Evolutionary conservation across 2,113 vertebrate species (phyloP).

Genomic region (Protobothrops flavoviridis): DNA sequence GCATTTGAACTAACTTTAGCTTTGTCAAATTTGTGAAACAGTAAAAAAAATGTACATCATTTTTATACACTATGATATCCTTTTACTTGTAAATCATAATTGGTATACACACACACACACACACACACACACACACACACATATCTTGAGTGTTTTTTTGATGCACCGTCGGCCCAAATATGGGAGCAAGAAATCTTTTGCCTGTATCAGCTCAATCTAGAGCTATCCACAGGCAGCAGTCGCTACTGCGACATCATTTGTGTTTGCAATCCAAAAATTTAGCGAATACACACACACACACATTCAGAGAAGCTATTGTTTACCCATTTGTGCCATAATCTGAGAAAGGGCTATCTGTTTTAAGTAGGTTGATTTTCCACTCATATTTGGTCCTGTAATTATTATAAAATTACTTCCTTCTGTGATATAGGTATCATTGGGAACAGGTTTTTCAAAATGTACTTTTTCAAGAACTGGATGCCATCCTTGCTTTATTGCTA

Average conservation of each 20-base stretch:
- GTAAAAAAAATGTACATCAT: background rate
- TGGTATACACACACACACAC: background rate
- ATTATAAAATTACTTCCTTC: conserved; percentile 93
- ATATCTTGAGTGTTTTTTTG: no score
- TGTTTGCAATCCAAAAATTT: no score
- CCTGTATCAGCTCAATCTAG: no score
- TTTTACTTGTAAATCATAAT: conserved; percentile 9
- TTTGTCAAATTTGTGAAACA: conserved; percentile 8
- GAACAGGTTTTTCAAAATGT: conserved; percentile 82
- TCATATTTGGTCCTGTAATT: conserved; percentile 97
- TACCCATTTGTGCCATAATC: conserved; percentile 98
- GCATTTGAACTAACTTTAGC: background rate
- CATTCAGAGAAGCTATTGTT: conserved; percentile 28
- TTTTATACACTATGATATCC: background rate
- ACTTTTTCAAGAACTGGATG: conserved; percentile 95
- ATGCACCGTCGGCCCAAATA: no score
- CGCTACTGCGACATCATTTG: no score
- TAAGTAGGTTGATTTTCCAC: conserved; percentile 95
- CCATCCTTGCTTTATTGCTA: conserved; percentile 91
- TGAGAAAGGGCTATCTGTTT: conserved; percentile 96
- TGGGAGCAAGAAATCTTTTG: no score
- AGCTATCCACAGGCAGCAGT: no score
- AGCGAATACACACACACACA: background rate
- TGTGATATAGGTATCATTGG: conserved; percentile 89
- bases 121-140: no score